Evolutionary conservation across 2,113 vertebrate genomes (phyloP).

Genomic region (Daubentonia madagascariensis): DNA sequence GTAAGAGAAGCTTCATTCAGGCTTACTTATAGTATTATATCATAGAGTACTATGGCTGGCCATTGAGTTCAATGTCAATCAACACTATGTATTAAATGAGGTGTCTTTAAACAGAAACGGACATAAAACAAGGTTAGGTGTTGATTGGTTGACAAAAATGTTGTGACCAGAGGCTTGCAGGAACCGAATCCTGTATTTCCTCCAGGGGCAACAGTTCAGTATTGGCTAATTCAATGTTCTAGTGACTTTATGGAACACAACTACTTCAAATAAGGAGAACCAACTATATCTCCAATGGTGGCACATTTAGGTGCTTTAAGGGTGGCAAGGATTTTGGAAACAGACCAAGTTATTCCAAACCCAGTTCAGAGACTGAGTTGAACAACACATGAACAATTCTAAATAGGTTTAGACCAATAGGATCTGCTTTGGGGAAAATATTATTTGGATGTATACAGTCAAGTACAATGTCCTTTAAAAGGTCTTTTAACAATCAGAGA

Average conservation of each 20-base stretch:
- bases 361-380: neutral
- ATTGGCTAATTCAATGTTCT: rapidly evolving
- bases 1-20: rapidly evolving
- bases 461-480: neutral
- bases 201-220: too few relatives aligned
- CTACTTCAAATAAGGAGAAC: neutral
- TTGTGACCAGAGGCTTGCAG: neutral
- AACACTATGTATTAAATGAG: neutral
- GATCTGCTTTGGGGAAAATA: neutral
- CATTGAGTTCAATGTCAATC: neutral
- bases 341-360: neutral
- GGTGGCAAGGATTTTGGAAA: neutral
- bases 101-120: neutral
- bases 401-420: neutral
- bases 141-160: neutral
- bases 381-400: neutral
- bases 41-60: neutral
- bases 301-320: neutral
- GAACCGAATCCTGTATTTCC: neutral
- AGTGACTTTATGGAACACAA: neutral
- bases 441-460: rapidly evolving
- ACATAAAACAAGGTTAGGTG: neutral
- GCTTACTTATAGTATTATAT: neutral
- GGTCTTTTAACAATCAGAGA: neutral
- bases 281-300: rapidly evolving